Percentiles rank a stretch among this genome's conserved stretches.
phyloP scores from a whole-genome alignment of 2,888 invertebrate species.

The Asteroscopus sphinx region DNA sequence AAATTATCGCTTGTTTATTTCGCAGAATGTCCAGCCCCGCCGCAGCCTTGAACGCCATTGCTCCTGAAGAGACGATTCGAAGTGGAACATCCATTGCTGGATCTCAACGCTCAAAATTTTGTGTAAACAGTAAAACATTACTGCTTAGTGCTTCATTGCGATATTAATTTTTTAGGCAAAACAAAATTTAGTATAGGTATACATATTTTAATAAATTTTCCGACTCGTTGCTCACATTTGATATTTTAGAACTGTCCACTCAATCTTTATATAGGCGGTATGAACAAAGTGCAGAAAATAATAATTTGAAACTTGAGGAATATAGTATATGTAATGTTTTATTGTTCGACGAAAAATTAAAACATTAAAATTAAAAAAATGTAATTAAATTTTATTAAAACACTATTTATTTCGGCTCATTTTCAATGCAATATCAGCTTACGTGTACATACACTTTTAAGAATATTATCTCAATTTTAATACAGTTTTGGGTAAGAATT shows the following conservation, averaged over 20 bases:
- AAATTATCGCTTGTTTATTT: constrained; percentile 54
- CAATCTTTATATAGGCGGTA: not conserved
- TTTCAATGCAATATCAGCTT: constrained; percentile 23
- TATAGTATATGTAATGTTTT: constrained; percentile 14
- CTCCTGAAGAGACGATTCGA: constrained; percentile 50
- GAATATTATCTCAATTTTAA: constrained; percentile 6
- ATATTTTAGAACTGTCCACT: not conserved
- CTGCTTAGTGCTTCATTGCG: constrained; percentile 36
- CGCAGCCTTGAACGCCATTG: constrained; percentile 68
- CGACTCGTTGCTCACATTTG: no score
- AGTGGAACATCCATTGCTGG: constrained; percentile 63
- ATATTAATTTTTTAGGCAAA: constrained; percentile 18
- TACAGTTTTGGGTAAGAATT: not conserved
- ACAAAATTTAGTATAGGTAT: not conserved
- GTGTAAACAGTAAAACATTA: constrained; percentile 45
- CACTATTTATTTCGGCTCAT: constrained; percentile 6
- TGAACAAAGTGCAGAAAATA: not conserved
- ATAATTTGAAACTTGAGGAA: constrained; percentile 2
- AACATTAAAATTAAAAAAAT: no score
- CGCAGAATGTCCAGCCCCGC: constrained; percentile 90
- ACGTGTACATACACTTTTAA: constrained; percentile 41
- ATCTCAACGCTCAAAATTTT: constrained; percentile 68
- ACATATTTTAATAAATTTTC: not conserved
- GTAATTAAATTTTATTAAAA: not conserved
- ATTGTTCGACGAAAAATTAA: constrained; percentile 8